Conservation (phyloP, 1,140 invertebrate genomes). For the Drosophila lacertosa region DNA sequence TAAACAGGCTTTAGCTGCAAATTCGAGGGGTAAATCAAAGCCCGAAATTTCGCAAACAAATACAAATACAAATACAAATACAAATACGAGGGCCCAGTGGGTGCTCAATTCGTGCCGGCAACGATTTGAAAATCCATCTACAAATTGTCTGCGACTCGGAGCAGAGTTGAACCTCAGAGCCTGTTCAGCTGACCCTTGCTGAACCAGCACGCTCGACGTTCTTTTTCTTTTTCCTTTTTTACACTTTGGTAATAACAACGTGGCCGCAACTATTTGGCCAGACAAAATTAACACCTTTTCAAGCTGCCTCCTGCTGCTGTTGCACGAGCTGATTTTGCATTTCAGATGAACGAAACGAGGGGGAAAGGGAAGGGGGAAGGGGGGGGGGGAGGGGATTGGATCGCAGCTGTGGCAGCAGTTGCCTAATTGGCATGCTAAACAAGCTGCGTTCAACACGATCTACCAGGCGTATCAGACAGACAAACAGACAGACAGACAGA, state of each 20-base stretch:
- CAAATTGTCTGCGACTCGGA: constrained; percentile 63
- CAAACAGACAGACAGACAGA: constrained; percentile 26
- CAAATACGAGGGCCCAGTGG: constrained; percentile 33
- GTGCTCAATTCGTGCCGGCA: constrained; percentile 63
- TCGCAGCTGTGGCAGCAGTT: constrained; percentile 49
- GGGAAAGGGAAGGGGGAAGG: constrained; percentile 9
- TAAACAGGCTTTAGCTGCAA: not conserved
- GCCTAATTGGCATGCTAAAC: constrained; percentile 83
- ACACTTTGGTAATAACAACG: constrained; percentile 69
- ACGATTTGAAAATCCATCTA: constrained; percentile 67
- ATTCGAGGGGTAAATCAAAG: constrained; percentile 20
- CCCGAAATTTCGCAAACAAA: no score
- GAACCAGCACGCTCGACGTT: constrained; percentile 74
- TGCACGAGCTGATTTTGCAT: constrained; percentile 81
- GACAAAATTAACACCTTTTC: constrained; percentile 78
- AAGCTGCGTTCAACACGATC: constrained; percentile 82
- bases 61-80: constrained; percentile 65
- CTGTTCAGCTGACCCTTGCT: constrained; percentile 54
- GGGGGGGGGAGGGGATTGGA: constrained; percentile 18
- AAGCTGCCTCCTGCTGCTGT: constrained; percentile 55
- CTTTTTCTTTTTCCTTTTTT: not conserved
- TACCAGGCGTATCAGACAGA: constrained; percentile 67
- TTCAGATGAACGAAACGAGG: constrained; percentile 51
- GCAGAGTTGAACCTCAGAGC: constrained; percentile 7
- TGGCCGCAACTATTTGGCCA: constrained; percentile 69